Base-by-base conservation (phyloP, 2,888 invertebrate species). In the Erebia epiphron region DNA sequence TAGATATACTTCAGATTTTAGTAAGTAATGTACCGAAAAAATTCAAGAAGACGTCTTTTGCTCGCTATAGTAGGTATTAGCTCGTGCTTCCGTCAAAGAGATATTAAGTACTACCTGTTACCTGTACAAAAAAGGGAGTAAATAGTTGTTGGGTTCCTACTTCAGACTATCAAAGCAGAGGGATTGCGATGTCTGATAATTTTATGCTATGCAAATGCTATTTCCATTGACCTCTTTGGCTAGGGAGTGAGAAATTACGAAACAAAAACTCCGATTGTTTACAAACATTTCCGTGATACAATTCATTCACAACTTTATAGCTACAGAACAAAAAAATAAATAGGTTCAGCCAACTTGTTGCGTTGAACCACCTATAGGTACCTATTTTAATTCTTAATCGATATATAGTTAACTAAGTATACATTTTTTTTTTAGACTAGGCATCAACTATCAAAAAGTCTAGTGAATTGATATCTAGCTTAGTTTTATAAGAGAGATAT, bases 211-310 rank as follows among this genome's bases (percentile, higher is more conserved):
- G 35, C n/a, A 35, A 14, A 50, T 72, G 70, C 63, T 74, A 74
- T 75, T 73, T 71, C 68, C 68, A 73, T 70, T 74, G 73, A 76
- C 74, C 77, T 63, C 64, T 74, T 77, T 73, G 75, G 73, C 76
- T 72, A 65, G 73, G 69, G 65, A 71, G 69, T 72, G 67, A 49
- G 10, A 11, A 54, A 64, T 74, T 74, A 67, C 57, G 64, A 57
- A 74, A 73, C 69, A 69, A 67, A 69, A 67, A 58, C 35, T 67
- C 46, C 58, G 52, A 63, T 54, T 61, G 50, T 65, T 63, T 68
- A 57, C 68, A 71, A 74, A 74, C 70, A 64, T 75, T 75, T 73
- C 73, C 73, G 73, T 57, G 58, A 72, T 65, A 67, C 66, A 62
- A 70, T 70, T 57, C 21, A 67, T 67, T 67, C 49, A 67, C 56